phyloP scores from a whole-genome alignment of 2,888 invertebrate genomes.

The Busseola fusca region DNA sequence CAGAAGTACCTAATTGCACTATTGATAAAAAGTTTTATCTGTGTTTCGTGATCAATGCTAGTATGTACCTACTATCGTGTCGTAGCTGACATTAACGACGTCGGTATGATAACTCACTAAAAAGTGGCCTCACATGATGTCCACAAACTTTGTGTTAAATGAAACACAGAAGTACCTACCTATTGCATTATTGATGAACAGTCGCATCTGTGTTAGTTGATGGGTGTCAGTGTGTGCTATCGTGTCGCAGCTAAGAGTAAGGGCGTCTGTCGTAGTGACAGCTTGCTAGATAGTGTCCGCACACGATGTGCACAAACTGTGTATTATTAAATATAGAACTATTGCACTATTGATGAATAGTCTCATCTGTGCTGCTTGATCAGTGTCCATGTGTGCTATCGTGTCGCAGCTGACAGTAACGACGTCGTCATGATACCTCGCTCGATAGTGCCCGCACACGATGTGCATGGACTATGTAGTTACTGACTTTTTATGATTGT shows the following conservation, averaged over 20 bases:
- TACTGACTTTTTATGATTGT: conserved; percentile 14
- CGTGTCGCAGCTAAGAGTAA: conserved; percentile 79
- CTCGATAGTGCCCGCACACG: conserved; percentile 85
- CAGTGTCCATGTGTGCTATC: conserved; percentile 75
- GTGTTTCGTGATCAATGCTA: conserved; percentile 32
- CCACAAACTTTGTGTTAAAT: conserved; percentile 38
- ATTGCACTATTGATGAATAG: conserved; percentile 9
- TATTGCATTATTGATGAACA: conserved; percentile 10
- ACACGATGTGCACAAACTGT: conserved; percentile 73
- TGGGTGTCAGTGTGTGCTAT: conserved; percentile 75
- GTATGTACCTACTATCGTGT: conserved; percentile 76
- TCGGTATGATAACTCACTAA: conserved; percentile 77
- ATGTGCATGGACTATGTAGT: conserved; percentile 31
- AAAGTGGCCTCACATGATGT: conserved; percentile 83
- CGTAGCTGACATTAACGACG: conserved; percentile 80
- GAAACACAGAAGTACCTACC: conserved; percentile 72
- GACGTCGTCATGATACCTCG: conserved; percentile 80
- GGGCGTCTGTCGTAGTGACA: conserved; percentile 78
- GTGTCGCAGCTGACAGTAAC: conserved; percentile 81
- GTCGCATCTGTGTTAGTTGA: conserved; percentile 39
- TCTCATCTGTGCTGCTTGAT: conserved; percentile 54
- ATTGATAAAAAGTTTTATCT: conserved; percentile 9
- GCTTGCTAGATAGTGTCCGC: conserved; percentile 79
- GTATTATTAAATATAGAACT: conserved; percentile 63
- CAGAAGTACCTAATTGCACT: conserved; percentile 54